A percentile compares a stretch with the other conserved stretches of the same genome.
phyloP scores from a whole-genome alignment of 2,888 invertebrate genomes.

The Folsomia candida region DNA sequence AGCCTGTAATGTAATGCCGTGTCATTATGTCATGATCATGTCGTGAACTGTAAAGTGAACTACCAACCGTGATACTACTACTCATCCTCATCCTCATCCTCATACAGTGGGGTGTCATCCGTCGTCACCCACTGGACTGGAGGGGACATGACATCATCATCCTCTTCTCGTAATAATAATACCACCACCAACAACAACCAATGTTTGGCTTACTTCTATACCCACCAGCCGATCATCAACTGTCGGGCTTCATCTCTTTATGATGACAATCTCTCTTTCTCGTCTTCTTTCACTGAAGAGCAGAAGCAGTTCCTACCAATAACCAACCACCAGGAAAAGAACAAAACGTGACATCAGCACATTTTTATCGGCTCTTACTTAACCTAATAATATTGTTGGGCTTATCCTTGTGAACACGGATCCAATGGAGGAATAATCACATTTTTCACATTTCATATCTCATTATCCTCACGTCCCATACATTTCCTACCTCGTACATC shows the following conservation, averaged over 20 bases:
- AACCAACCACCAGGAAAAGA: slow-evolving; percentile 15
- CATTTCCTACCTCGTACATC: no score
- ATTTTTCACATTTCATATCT: neutral
- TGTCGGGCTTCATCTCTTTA: neutral
- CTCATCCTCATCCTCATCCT: no score
- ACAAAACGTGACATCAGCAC: slow-evolving; percentile 45
- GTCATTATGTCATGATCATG: neutral
- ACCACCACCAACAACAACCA: slow-evolving; percentile 6
- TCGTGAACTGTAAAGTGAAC: neutral
- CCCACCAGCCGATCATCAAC: neutral
- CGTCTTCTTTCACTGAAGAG: neutral
- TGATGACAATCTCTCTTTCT: slow-evolving; percentile 9
- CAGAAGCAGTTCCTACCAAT: neutral
- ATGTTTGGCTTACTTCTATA: neutral
- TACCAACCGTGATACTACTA: no score
- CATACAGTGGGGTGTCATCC: neutral
- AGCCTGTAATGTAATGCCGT: neutral
- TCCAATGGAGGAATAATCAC: neutral
- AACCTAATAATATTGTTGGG: neutral
- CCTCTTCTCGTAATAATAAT: slow-evolving; percentile 4
- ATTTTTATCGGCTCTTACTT: slow-evolving; percentile 35
- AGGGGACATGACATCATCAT: slow-evolving; percentile 1
- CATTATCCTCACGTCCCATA: neutral
- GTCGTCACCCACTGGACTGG: neutral
- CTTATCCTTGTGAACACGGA: neutral